Evolutionary conservation across 2,888 invertebrate species (phyloP).

Genomic region (Galeruca laticollis): DNA sequence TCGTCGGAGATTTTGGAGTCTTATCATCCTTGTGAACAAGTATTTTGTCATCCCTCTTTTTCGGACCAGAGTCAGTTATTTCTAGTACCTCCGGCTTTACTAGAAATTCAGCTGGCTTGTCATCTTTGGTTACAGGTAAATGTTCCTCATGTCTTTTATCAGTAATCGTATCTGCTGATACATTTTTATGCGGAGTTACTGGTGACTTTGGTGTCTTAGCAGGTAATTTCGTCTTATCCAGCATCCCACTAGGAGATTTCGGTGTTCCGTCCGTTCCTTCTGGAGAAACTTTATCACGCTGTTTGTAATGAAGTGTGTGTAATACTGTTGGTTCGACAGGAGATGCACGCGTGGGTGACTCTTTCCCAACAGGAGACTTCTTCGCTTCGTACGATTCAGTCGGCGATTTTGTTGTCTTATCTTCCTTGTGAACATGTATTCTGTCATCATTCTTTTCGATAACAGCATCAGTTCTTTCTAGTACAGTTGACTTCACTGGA

Average conservation of each 20-base stretch:
- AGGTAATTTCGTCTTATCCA: no score
- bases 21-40: neutral
- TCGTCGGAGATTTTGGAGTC: neutral
- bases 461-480: neutral
- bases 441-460: neutral
- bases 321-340: no score
- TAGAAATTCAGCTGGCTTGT: neutral
- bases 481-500: no score
- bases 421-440: neutral
- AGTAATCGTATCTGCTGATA: neutral
- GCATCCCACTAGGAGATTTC: no score
- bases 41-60: neutral
- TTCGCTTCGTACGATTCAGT: no score
- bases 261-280: no score
- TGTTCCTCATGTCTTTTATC: neutral
- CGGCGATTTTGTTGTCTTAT: no score
- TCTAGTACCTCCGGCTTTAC: neutral
- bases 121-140: neutral
- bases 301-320: no score
- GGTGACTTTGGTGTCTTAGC: neutral
- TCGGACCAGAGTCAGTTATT: neutral
- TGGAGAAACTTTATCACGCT: no score
- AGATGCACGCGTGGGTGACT: no score
- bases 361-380: no score
- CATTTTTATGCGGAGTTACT: neutral